Conservation (phyloP, 1,140 invertebrate genomes). For the Trachymyrmex cornetzi region DNA sequence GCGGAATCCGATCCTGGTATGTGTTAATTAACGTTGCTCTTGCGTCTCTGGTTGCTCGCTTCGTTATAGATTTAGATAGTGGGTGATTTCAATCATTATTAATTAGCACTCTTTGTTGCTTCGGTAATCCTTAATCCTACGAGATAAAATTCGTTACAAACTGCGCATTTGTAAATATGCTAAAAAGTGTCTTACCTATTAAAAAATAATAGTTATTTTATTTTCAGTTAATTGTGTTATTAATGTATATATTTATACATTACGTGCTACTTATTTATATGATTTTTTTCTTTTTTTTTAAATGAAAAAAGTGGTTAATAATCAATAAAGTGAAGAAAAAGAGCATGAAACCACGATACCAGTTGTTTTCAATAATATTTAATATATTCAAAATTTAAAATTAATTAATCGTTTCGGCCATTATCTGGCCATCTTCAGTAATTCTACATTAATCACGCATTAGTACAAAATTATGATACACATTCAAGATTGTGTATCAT, state of each 20-base stretch:
- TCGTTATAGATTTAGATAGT: conserved; percentile 25
- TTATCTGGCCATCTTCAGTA: too few relatives aligned
- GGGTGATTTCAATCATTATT: conserved; percentile 33
- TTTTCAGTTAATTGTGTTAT: background rate
- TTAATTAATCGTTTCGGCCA: too few relatives aligned
- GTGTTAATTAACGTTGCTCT: conserved; percentile 59
- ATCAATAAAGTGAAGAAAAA: too few relatives aligned
- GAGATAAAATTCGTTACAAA: background rate
- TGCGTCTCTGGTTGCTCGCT: background rate
- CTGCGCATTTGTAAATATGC: background rate
- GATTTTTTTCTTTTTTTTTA: background rate
- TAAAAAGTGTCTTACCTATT: background rate
- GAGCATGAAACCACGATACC: too few relatives aligned
- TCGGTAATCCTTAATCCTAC: background rate
- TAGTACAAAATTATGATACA: too few relatives aligned
- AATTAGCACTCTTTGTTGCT: conserved; percentile 37
- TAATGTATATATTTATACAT: background rate
- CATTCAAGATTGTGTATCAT: too few relatives aligned
- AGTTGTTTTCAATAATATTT: too few relatives aligned
- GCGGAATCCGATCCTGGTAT: conserved; percentile 51
- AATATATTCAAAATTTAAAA: too few relatives aligned
- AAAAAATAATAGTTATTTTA: background rate
- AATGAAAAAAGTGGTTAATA: too few relatives aligned
- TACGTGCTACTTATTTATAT: background rate
- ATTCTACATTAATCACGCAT: too few relatives aligned